Base-by-base conservation (phyloP, 37 sponge, comb jelly and placozoan species). In the Ianthella basta region DNA sequence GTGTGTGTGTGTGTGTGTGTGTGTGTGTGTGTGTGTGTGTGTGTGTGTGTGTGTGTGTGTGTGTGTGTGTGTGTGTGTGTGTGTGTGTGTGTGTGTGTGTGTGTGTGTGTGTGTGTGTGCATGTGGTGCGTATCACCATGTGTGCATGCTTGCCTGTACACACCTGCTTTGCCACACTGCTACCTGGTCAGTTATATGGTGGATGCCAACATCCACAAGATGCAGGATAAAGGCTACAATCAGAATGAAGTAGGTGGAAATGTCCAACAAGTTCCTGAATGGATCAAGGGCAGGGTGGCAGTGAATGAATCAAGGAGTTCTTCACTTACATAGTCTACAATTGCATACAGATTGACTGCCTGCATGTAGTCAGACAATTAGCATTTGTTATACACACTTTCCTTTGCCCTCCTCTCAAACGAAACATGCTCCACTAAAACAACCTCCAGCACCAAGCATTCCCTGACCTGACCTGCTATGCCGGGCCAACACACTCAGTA, bases 251-350 rank as follows among this genome's bases (percentile, higher is more conserved):
- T 80, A 84, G 25, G 60, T 59, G 30, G 73, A 10, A 29, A 83
- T 74, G 68, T 91, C 91, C 14, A 87, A 77, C 13, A 80, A 13
- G 30, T 91, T 87, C 91, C 87, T 86, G 35, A 50, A 37, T 56
- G 63, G 25, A 27, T 63, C 27, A 63, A 12, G 65, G 3, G 29
- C 12, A 10, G 65, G 27, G 8, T 44, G 50, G 8, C 50, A 44
- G 8, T 44, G 50, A 44, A 44, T 44, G 50, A 44, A 44, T 3
- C 8, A 8, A 44, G 50, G 50, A 8, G 6, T 44, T 44, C 50
- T 44, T 8, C 50, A 8, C 50, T 44, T 3, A 8, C 50, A 44
- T 8, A 44, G 50, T n/a, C n/a, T n/a, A n/a, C n/a, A n/a, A n/a
- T n/a, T n/a, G n/a, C n/a, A n/a, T n/a, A n/a, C n/a, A n/a, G n/a